phyloP scores from a whole-genome alignment of 2,113 vertebrate genomes.

The Carollia perspicillata region DNA sequence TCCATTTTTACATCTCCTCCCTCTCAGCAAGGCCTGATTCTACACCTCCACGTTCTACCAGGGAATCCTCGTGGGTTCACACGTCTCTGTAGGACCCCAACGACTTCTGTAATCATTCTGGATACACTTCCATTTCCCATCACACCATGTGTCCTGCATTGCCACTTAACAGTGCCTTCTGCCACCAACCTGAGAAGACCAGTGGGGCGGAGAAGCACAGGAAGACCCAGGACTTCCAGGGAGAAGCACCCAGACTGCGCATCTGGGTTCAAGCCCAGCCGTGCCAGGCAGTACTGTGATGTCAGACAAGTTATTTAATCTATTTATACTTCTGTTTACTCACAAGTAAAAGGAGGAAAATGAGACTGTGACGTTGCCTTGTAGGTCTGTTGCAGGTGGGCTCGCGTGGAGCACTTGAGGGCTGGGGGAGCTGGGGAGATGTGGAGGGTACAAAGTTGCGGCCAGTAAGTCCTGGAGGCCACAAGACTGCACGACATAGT shows the following conservation, averaged over 20 bases:
- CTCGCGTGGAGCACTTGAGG: background rate
- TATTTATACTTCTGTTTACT: background rate
- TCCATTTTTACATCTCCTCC: background rate
- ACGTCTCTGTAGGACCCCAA: background rate
- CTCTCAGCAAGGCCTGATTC: background rate
- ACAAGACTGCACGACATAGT: no score
- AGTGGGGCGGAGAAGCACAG: background rate
- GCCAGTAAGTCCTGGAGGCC: background rate
- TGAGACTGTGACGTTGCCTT: no score
- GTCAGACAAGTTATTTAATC: no score
- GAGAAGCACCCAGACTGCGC: background rate
- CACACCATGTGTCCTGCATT: background rate
- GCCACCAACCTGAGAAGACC: background rate
- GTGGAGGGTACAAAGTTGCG: background rate
- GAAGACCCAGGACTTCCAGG: background rate
- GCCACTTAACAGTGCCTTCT: background rate
- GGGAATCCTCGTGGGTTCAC: background rate
- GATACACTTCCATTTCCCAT: background rate
- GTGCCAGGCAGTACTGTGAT: background rate
- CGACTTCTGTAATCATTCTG: background rate
- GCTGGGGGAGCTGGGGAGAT: background rate
- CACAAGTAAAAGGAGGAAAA: background rate
- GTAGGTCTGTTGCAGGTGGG: background rate
- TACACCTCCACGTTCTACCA: fast-evolving
- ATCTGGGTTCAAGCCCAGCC: background rate